Percentiles rank a stretch among this genome's conserved stretches.
phyloP scores from a whole-genome alignment of 2,113 vertebrate species.

The Pogonocichla stellata region DNA sequence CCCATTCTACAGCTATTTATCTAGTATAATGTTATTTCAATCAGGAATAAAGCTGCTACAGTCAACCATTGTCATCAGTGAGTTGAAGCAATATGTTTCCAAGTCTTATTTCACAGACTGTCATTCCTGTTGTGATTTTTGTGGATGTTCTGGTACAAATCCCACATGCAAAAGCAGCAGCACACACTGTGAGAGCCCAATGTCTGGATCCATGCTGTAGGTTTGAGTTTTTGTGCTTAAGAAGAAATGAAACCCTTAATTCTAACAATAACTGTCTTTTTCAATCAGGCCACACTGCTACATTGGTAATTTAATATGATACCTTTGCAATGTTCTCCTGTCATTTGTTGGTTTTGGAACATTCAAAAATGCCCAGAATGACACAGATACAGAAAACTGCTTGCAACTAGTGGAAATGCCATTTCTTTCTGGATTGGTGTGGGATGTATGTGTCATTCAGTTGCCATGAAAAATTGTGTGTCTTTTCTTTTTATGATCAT shows the following conservation, averaged over 20 bases:
- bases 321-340: not conserved
- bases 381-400: not conserved
- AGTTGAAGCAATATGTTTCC: not conserved
- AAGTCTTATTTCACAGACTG: not conserved
- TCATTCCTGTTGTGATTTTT: not conserved
- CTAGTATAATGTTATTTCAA: not conserved
- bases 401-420: not conserved
- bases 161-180: not conserved
- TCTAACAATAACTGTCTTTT: not conserved
- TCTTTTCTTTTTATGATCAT: not conserved
- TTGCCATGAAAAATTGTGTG: not conserved
- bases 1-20: not conserved
- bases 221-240: not conserved
- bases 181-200: not conserved
- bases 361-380: not conserved
- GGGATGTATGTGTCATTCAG: not conserved
- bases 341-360: not conserved
- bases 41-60: not conserved
- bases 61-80: not conserved
- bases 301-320: not conserved
- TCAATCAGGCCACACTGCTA: not conserved
- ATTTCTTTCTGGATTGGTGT: not conserved
- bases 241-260: not conserved
- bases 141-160: not conserved
- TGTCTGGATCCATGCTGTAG: not conserved